Conservation (phyloP, 2,113 vertebrate genomes). For the Loxodonta africana region DNA sequence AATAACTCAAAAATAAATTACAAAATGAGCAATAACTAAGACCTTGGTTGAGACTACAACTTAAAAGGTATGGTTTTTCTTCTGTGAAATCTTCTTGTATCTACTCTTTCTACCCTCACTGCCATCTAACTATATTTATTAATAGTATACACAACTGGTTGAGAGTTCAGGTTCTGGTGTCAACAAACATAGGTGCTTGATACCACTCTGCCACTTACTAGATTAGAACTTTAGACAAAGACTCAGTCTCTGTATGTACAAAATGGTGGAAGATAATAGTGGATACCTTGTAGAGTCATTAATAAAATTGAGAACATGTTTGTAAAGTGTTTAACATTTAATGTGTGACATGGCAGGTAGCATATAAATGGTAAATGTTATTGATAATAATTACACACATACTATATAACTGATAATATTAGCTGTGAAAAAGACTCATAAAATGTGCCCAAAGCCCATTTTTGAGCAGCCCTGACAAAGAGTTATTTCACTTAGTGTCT, state of each 20-base stretch:
- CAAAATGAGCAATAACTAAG: not conserved
- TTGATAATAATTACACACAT: not conserved
- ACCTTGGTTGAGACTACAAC: not conserved
- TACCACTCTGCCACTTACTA: not conserved
- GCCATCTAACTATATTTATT: not conserved
- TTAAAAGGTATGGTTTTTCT: not conserved
- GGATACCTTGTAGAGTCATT: not conserved
- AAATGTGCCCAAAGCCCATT: not conserved
- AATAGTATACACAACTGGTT: not conserved
- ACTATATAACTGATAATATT: not conserved
- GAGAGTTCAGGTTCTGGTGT: not conserved
- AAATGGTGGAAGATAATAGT: not conserved
- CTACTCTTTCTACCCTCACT: not conserved
- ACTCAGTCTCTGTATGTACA: not conserved
- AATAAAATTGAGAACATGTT: not conserved
- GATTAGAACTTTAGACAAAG: not conserved
- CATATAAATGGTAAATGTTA: not conserved
- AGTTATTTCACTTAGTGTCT: not conserved
- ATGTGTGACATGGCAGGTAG: not conserved
- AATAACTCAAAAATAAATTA: not conserved
- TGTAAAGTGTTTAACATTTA: not conserved
- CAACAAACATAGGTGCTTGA: not conserved
- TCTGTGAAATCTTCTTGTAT: not conserved
- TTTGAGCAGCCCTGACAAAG: not conserved
- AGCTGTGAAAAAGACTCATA: not conserved